Percentiles rank a stretch among this genome's conserved stretches.
Evolutionary conservation across 2,113 vertebrate genomes (phyloP).

Genomic region (Motacilla tschutschensis): DNA sequence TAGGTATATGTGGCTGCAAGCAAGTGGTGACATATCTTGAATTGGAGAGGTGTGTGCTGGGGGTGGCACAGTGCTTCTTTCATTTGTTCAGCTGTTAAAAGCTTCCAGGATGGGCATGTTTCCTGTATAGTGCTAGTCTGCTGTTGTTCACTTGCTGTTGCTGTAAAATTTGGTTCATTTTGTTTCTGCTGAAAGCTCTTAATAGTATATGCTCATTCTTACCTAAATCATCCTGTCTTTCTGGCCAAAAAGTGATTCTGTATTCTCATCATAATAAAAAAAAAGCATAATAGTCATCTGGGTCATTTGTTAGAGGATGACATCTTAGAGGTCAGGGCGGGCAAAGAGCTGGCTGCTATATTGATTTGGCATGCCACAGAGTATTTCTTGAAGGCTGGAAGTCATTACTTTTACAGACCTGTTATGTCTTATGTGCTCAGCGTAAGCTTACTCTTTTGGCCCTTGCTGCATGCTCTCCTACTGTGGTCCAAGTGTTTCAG

Average conservation of each 20-base stretch:
- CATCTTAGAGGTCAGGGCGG: conserved; percentile 36
- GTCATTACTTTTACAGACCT: conserved; percentile 47
- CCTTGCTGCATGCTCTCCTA: conserved; percentile 3
- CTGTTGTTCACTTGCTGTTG: conserved; percentile 16
- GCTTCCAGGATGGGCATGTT: background rate
- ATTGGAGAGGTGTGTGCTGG: background rate
- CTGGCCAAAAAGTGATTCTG: background rate
- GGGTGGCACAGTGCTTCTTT: background rate
- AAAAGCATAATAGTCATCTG: background rate
- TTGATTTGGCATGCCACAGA: conserved; percentile 39
- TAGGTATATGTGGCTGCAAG: background rate
- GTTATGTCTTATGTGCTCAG: conserved; percentile 51
- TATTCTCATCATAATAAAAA: background rate
- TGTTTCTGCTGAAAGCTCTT: conserved; percentile 51
- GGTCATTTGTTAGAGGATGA: conserved; percentile 31
- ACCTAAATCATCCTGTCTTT: background rate
- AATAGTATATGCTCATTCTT: conserved; percentile 15
- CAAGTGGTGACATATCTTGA: background rate
- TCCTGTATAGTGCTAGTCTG: conserved; percentile 24
- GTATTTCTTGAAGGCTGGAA: conserved; percentile 45
- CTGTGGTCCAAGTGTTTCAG: conserved; percentile 44
- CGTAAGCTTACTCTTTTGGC: conserved; percentile 39
- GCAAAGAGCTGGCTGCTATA: conserved; percentile 13
- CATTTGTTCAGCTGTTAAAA: conserved; percentile 37
- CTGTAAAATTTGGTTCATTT: conserved; percentile 38